Percentiles rank a stretch among this genome's conserved stretches.
Evolutionary conservation across 2,113 vertebrate species (phyloP).

Genomic region (Tiliqua scincoides): DNA sequence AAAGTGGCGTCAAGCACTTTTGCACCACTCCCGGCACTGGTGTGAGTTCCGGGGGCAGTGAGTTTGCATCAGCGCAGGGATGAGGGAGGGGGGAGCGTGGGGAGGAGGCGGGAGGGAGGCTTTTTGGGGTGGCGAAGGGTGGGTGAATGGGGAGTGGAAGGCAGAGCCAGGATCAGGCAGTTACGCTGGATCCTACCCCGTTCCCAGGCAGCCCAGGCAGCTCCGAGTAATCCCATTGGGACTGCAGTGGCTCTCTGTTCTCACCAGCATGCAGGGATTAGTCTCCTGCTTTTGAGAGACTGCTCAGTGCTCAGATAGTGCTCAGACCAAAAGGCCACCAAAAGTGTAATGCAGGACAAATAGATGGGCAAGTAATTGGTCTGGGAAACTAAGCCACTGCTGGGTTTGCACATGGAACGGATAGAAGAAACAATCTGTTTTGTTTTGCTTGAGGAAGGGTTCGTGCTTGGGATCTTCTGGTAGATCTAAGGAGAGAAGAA

Average conservation of each 20-base stretch:
- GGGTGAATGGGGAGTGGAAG: too few species aligned
- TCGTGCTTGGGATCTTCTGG: conserved; percentile 86
- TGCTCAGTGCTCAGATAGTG: conserved; percentile 90
- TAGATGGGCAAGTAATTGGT: conserved; percentile 89
- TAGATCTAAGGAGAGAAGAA: conserved; percentile 84
- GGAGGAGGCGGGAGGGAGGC: too few species aligned
- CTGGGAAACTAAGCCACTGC: conserved; percentile 75
- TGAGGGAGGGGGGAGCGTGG: too few species aligned
- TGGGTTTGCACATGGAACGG: conserved; percentile 77
- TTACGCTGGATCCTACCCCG: too few species aligned
- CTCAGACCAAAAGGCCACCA: conserved; percentile 95
- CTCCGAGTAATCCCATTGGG: too few species aligned
- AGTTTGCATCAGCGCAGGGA: too few species aligned
- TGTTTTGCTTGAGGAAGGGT: conserved; percentile 84
- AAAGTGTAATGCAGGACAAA: conserved; percentile 89
- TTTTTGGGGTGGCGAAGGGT: too few species aligned
- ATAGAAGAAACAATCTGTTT: conserved; percentile 82
- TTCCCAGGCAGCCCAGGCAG: too few species aligned
- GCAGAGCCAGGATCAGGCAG: too few species aligned
- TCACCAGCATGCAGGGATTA: conserved; percentile 82
- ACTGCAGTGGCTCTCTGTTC: conserved; percentile 72
- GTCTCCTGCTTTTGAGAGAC: conserved; percentile 79
- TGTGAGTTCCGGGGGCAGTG: too few species aligned
- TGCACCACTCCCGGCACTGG: too few species aligned
- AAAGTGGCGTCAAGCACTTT: too few species aligned